Evolutionary conservation across 1,140 invertebrate genomes (phyloP).

Genomic region (Cotesia vestalis): DNA sequence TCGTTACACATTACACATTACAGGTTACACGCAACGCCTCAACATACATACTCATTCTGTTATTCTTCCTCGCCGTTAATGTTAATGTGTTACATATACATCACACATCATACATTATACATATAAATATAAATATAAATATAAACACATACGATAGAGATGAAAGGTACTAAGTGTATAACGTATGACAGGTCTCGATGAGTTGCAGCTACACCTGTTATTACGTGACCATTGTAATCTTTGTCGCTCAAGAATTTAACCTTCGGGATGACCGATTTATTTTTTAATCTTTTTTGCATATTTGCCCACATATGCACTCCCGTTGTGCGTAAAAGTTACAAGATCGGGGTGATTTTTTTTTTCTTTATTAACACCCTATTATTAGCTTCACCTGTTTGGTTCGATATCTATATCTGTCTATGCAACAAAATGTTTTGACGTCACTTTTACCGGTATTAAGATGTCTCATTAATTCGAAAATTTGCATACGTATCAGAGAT

Average conservation of each 20-base stretch:
- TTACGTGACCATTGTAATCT: conserved; percentile 23
- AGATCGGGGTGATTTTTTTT: no score
- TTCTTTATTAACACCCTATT: no score
- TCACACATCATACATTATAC: background rate
- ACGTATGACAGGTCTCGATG: conserved; percentile 17
- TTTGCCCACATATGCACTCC: background rate
- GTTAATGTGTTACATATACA: background rate
- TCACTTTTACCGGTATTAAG: no score
- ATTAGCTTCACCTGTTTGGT: no score
- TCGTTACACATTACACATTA: conserved; percentile 23
- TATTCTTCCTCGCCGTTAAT: background rate
- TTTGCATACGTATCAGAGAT: no score
- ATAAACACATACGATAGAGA: background rate
- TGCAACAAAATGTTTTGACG: no score
- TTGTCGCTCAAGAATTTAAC: background rate
- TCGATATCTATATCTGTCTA: no score
- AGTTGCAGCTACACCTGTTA: background rate
- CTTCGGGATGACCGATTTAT: conserved; percentile 15
- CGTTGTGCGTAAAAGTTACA: no score
- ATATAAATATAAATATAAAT: conserved; percentile 5
- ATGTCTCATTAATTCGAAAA: no score
- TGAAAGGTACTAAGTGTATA: background rate
- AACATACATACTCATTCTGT: background rate
- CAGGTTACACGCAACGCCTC: conserved; percentile 23
- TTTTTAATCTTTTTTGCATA: conserved; percentile 4